These are phyloP conservation scores for Rotaria macrura DNA, from an alignment of 2,888 invertebrate genomes.

Conservation along the genomic window DNA sequence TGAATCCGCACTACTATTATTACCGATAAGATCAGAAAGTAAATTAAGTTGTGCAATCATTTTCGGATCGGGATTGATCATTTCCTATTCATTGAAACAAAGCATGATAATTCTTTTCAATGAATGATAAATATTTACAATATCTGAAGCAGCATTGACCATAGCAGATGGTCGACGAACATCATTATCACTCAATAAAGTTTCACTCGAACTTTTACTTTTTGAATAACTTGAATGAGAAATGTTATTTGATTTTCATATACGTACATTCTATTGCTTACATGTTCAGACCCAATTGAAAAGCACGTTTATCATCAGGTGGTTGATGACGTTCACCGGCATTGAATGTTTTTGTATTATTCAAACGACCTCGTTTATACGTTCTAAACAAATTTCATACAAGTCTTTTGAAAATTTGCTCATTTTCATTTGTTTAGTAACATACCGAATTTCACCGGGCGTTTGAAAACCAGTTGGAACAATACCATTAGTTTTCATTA, in stretches of 20 bases:
- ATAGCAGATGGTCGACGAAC: not conserved
- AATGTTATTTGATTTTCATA: not conserved
- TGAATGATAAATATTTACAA: not conserved
- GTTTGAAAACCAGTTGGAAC: not conserved
- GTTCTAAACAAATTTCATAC: not conserved
- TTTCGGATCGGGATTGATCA: not conserved
- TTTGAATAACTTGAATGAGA: not conserved
- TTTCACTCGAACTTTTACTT: not conserved
- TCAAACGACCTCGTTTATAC: not conserved
- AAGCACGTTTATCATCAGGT: not conserved
- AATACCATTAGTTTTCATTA: not conserved
- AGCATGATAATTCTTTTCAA: not conserved
- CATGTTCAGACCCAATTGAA: not conserved
- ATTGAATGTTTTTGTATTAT: not conserved
- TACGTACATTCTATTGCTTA: not conserved
- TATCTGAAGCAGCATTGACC: slow-evolving; percentile 9
- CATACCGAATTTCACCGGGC: slow-evolving; percentile 5
- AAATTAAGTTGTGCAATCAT: slow-evolving; percentile 4
- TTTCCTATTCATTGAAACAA: not conserved
- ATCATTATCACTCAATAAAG: not conserved
- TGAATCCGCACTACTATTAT: not conserved
- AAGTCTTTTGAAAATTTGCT: no score
- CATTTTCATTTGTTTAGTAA: not conserved
- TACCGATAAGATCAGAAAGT: not conserved
- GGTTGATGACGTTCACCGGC: not conserved